Conservation (phyloP, 2,113 vertebrate species). For the Monarcha castaneiventris region DNA sequence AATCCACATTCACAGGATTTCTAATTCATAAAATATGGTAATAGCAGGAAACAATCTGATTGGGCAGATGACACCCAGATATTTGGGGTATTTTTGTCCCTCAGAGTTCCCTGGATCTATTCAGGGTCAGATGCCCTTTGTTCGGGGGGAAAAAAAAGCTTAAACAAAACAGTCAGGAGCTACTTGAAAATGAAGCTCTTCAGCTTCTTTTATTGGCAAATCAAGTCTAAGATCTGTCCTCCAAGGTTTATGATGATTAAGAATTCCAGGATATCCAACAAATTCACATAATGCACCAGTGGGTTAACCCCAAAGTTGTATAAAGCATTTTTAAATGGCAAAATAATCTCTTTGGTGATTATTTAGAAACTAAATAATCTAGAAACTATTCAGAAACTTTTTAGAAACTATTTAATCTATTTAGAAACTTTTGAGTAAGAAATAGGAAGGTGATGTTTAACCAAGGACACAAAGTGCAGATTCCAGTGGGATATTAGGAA, state of each 20-base stretch:
- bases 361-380: too few relatives aligned
- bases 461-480: neutral
- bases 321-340: neutral
- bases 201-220: neutral
- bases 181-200: neutral
- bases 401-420: too few relatives aligned
- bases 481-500: neutral
- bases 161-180: neutral
- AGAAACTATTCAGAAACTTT: too few relatives aligned
- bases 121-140: neutral
- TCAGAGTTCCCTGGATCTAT: neutral
- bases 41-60: neutral
- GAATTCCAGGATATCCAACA: neutral
- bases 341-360: neutral
- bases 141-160: neutral
- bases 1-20: slow-evolving; percentile 12
- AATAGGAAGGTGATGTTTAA: neutral
- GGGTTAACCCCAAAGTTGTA: neutral
- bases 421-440: neutral
- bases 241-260: neutral
- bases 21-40: slow-evolving; percentile 29
- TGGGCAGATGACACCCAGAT: neutral
- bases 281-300: neutral
- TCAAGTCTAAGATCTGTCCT: neutral
- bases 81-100: neutral